Conservation (phyloP, 2,113 vertebrate species). For the Choloepus hoffmanni region DNA sequence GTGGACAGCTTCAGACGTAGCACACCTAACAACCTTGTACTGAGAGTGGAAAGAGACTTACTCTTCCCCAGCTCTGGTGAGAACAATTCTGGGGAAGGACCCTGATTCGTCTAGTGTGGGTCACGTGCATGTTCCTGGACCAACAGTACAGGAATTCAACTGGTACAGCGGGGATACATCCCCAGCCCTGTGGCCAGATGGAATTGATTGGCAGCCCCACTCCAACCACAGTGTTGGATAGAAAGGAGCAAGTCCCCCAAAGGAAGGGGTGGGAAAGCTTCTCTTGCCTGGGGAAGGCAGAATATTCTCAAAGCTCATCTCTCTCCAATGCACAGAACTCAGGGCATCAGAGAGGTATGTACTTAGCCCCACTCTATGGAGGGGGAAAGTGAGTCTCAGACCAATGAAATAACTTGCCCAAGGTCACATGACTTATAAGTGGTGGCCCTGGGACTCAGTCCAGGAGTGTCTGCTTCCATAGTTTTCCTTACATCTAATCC, state of each 20-base stretch:
- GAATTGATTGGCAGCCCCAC: background rate
- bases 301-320: background rate
- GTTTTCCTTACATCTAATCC: background rate
- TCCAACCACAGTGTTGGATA: background rate
- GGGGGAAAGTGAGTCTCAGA: background rate
- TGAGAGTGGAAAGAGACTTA: background rate
- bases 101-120: background rate
- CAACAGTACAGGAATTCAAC: background rate
- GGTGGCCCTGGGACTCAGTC: background rate
- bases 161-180: background rate
- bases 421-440: background rate
- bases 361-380: background rate
- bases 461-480: background rate
- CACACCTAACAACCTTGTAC: background rate
- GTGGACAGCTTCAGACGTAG: background rate
- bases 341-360: background rate
- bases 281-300: background rate
- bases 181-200: background rate
- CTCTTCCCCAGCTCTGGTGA: background rate
- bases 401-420: background rate
- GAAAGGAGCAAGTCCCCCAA: background rate
- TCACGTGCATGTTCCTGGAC: background rate
- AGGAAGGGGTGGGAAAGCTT: background rate
- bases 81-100: background rate
- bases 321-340: background rate